A percentile compares a stretch with the other conserved stretches of the same genome.
Evolutionary conservation across 2,113 vertebrate genomes (phyloP).

Genomic region (Macquaria ambigua): DNA sequence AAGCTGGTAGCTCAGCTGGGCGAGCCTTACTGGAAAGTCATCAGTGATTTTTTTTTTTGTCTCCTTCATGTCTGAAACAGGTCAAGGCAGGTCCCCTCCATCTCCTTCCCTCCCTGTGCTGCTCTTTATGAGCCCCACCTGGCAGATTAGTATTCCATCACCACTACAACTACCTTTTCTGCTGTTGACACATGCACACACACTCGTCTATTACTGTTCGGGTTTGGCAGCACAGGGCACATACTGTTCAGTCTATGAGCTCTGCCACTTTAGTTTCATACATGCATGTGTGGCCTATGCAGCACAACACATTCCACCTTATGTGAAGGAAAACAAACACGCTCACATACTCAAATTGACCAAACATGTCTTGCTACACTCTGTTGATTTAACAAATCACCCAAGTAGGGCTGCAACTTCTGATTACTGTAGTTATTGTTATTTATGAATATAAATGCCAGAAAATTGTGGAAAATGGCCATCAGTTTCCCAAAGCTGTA

Average conservation of each 20-base stretch:
- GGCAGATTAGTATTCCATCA: conserved; percentile 76
- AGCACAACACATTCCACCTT: conserved; percentile 24
- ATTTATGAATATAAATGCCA: not conserved
- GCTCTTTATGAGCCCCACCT: conserved; percentile 82
- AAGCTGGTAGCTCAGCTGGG: conserved; percentile 62
- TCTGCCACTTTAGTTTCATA: conserved; percentile 43
- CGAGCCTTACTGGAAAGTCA: conserved; percentile 79
- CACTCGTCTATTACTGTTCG: conserved; percentile 18
- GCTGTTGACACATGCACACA: conserved; percentile 34
- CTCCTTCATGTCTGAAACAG: conserved; percentile 82
- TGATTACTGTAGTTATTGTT: not conserved
- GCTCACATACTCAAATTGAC: conserved; percentile 12
- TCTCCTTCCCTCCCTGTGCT: conserved; percentile 64
- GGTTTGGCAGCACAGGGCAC: conserved; percentile 52
- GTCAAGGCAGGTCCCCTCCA: conserved; percentile 82
- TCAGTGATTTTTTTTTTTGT: conserved; percentile 68
- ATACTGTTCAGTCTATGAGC: conserved; percentile 45
- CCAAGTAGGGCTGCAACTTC: not conserved
- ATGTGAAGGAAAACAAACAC: conserved; percentile 34
- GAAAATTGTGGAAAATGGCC: not conserved
- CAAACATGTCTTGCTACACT: not conserved
- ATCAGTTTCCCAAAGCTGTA: not conserved
- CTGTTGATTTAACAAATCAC: not conserved
- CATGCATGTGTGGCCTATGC: not conserved
- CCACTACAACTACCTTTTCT: conserved; percentile 65